Base-by-base conservation (phyloP, 2,888 invertebrate species). In the Mythimna vitellina region DNA sequence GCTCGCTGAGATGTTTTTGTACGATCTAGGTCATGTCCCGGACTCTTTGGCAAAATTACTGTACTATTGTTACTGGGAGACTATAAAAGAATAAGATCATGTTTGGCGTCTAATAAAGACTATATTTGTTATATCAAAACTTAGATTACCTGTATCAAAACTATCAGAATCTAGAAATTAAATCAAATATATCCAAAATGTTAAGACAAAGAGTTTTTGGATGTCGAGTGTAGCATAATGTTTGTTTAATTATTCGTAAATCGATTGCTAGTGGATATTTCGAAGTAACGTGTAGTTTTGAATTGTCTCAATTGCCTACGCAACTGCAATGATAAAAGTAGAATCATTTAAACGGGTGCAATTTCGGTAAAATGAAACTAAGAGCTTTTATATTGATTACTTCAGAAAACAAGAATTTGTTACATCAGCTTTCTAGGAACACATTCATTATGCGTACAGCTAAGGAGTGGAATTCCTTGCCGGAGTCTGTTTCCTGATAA, bases 1-100 rank as follows among this genome's bases (percentile, higher is more conserved):
- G 80, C 73, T 78, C 56, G 53, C 22, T 74, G 5, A 58, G 69
- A 53, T 78, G 63, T 80, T 78, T 73, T 73, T 71, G 57, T 46
- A 20, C 51, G n/a, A 77, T 71, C 61, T 76, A 76, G 78, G 76
- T 76, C 71, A 71, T 65, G 65, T 62, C 38, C 61, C 56, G 5
- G 53, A 5, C 1, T 29, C 20, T 76, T 46, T 53, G 20, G n/a
- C 35, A 54, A 62, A 53, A 75, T 68, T 46, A 53, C 60, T 53
- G 17, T 53, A 7, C 35, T 60, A 22, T 51, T 61, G 64, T 70
- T 62, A 10, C 22, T 29, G 14, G 14, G 10, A 68, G 49, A 12
- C 32, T 9, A 53, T 75, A 53, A 46, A 68, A 53, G 29, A 17
- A 12, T 49, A 53, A 14, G n/a, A 54, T 58, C 17, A 46, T 22